Conservation (phyloP, 2,113 vertebrate species). For the Sinocyclocheilus maitianheensis region DNA sequence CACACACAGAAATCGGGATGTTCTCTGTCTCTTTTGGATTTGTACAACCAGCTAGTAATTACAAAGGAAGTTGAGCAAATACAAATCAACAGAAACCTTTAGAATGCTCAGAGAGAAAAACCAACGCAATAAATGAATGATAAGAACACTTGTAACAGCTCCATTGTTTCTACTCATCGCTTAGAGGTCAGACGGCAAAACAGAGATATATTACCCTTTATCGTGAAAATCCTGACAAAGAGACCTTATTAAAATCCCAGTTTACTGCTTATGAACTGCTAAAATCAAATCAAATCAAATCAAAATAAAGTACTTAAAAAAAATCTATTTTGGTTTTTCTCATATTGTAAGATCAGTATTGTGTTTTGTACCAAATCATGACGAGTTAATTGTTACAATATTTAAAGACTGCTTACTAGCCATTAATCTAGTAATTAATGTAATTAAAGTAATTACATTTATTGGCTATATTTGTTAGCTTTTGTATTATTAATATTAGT, state of each 20-base stretch:
- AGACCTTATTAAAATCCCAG: background rate
- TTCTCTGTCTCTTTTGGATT: slow-evolving; percentile 3
- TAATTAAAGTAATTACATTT: background rate
- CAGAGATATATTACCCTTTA: background rate
- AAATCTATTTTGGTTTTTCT: too few relatives aligned
- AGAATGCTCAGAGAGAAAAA: background rate
- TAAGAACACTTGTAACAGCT: background rate
- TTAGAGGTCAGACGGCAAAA: background rate
- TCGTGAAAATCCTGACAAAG: background rate
- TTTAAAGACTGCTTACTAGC: too few relatives aligned
- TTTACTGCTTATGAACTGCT: too few relatives aligned
- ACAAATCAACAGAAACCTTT: slow-evolving; percentile 17
- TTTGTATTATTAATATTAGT: background rate
- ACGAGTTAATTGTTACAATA: too few relatives aligned
- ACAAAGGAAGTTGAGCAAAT: background rate
- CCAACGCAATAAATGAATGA: slow-evolving; percentile 13
- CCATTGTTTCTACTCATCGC: background rate
- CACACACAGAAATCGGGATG: slow-evolving; percentile 18
- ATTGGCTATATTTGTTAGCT: background rate
- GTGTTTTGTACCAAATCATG: too few relatives aligned
- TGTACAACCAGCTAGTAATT: slow-evolving; percentile 10
- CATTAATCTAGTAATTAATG: too few relatives aligned
- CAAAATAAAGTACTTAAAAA: too few relatives aligned
- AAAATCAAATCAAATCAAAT: background rate
- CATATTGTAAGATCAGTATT: too few relatives aligned